Conservation (phyloP, 1,140 invertebrate species). For the Melanaphis sacchari region DNA sequence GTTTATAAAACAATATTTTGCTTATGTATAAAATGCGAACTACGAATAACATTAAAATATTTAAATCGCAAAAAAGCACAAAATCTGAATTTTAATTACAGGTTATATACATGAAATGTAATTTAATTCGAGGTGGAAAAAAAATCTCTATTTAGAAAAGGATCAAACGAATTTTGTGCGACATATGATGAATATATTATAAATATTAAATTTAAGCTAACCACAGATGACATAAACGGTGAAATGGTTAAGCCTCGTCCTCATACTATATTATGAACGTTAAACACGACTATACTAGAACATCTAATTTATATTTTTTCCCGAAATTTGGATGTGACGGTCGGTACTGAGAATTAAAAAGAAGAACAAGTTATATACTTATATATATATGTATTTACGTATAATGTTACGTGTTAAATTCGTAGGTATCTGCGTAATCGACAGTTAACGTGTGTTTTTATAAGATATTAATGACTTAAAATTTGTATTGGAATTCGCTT, state of each 20-base stretch:
- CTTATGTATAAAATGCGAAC: background rate
- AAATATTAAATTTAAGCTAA: background rate
- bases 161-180: background rate
- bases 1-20: background rate
- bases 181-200: conserved; percentile 10
- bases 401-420: background rate
- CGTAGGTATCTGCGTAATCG: background rate
- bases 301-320: background rate
- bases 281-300: background rate
- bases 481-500: background rate
- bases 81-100: background rate
- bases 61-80: background rate
- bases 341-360: background rate
- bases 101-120: background rate
- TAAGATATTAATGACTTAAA: background rate
- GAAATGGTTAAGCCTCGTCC: background rate
- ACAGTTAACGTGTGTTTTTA: background rate
- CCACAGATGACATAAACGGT: background rate
- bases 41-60: background rate
- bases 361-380: background rate
- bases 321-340: background rate
- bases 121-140: background rate
- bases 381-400: background rate
- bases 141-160: background rate
- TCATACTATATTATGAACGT: background rate